Evolutionary conservation across 2,113 vertebrate species (phyloP).

Genomic region (human (Homo sapiens)): DNA sequence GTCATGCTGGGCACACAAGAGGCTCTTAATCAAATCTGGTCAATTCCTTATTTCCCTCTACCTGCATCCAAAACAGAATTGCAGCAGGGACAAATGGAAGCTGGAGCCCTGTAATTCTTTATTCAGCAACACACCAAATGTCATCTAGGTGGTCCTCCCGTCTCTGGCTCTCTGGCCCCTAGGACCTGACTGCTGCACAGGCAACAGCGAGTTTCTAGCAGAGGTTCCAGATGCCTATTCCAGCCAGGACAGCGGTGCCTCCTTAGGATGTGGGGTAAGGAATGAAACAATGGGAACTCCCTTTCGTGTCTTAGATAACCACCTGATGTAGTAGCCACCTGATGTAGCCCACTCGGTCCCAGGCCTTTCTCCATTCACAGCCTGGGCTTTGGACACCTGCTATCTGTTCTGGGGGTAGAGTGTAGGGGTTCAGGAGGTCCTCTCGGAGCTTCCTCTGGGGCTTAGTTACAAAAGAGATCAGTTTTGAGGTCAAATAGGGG

Average conservation of each 20-base stretch:
- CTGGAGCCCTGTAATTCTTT: neutral
- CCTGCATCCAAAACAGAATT: neutral
- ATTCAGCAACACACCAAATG: neutral
- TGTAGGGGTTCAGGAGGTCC: neutral
- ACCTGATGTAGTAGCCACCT: neutral
- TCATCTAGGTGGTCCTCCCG: neutral
- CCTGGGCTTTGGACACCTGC: neutral
- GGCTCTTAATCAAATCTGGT: neutral
- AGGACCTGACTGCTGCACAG: neutral
- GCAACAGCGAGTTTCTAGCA: neutral
- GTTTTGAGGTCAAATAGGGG: neutral
- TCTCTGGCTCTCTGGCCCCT: neutral
- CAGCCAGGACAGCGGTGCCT: rapidly evolving
- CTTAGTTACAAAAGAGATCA: neutral
- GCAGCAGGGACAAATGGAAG: neutral
- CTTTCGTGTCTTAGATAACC: neutral
- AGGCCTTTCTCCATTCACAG: neutral
- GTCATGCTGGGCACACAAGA: neutral
- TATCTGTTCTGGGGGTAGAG: neutral
- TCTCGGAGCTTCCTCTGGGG: neutral
- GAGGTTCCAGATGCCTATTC: neutral
- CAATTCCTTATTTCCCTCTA: neutral
- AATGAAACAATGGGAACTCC: neutral
- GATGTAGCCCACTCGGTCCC: neutral
- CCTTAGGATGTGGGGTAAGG: neutral